Evolutionary conservation across 2,888 invertebrate species (phyloP), one percentile per base, ranked within the genome.

Genomic region (Elgonia sp.): DNA sequence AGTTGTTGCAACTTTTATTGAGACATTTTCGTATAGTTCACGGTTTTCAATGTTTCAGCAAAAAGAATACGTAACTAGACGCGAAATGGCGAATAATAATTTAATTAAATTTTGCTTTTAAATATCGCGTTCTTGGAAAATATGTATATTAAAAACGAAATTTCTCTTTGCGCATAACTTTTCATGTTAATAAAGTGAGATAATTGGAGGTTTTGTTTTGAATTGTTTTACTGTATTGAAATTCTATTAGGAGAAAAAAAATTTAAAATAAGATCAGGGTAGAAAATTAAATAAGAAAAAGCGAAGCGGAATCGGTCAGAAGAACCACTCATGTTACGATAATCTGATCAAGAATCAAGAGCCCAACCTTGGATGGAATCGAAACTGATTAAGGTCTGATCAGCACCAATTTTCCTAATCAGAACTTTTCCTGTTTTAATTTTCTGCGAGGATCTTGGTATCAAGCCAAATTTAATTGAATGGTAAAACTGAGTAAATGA

Each of bases 371-470:
- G 65, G 42, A 18, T 65, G 20, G 42, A 65, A 65, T 65, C 42
- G 65, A 65, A 65, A 65, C 65, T 65, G 65, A 42, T 65, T 42
- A 65, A 42, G 65, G 20, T 65, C 20, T 65, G 29, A 65, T 65
- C 65, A 65, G 42, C 65, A 42, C 20, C 42, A 65, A 65, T 65
- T 65, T 18, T 42, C 20, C 65, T 65, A 65, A 65, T 65, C 42
- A 65, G 29, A 65, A 65, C 65, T 65, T 65, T 65, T 65, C 42
- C 65, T 16, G 12, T 65, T 65, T 42, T 65, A 65, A n/a, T 40
- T 40, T 39, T 63, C 37, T 60, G 37, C 37, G 60, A 60, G 16
- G 60, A 60, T 37, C 60, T 60, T 37, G 37, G 29, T 60, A 29
- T 60, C 29, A 37, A 60, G 60, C 60, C 60, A 60, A 60, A 60